phyloP scores from a whole-genome alignment of 2,113 vertebrate species.

The Clarias macrocephalus region DNA sequence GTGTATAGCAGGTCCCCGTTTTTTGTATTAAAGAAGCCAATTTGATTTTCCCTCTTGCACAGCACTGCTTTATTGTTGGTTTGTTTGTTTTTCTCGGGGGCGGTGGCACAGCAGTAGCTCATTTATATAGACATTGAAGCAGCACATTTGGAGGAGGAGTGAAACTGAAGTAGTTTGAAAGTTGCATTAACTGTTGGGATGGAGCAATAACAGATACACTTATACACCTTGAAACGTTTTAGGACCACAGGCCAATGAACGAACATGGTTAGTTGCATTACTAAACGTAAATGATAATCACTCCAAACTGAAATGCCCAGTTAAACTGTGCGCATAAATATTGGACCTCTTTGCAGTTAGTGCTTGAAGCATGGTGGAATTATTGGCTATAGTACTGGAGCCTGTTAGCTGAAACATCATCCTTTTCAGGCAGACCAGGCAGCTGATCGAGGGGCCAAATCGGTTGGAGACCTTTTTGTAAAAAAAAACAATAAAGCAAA shows the following conservation, averaged over 20 bases:
- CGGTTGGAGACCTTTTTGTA: not conserved
- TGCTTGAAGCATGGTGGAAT: not conserved
- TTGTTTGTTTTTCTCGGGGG: no score
- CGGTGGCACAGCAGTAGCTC: no score
- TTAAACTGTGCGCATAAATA: not conserved
- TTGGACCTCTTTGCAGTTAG: not conserved
- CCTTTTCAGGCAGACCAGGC: not conserved
- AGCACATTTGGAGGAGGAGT: no score
- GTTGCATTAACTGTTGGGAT: no score
- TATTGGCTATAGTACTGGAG: not conserved
- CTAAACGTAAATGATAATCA: not conserved
- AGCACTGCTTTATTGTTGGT: no score
- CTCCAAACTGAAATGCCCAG: not conserved
- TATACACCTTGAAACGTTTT: not conserved
- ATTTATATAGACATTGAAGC: no score
- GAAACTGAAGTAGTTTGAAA: no score
- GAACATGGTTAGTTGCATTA: not conserved
- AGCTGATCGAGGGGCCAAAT: conserved; percentile 14
- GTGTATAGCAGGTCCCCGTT: not conserved
- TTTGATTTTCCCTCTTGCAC: no score
- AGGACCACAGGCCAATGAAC: not conserved
- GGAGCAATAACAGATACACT: not conserved
- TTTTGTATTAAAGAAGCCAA: no score
- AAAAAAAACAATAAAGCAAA: not conserved
- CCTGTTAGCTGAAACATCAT: conserved; percentile 12